Evolutionary conservation across 2,797 vertebrate genomes (phyloP).

Genomic region (Phoxinus dragarum): DNA sequence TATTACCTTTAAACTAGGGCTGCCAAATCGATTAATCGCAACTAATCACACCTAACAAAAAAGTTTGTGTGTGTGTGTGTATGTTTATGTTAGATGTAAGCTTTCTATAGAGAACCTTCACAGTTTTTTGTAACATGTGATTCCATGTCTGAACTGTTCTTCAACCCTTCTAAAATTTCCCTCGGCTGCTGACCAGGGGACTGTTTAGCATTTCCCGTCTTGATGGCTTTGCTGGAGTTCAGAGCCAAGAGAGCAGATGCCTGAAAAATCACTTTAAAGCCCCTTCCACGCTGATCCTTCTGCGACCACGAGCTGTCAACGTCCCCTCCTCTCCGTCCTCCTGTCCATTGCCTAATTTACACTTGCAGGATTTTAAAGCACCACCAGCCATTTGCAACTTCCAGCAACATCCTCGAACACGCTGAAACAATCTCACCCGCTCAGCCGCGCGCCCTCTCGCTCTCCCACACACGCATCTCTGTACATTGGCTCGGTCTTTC

Average conservation of each 20-base stretch:
- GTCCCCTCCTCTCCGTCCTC: neutral
- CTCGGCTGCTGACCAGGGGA: neutral
- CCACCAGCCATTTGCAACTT: slow-evolving; percentile 39
- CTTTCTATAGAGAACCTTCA: neutral
- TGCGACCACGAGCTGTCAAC: neutral
- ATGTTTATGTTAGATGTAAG: no score
- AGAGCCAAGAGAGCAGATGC: neutral
- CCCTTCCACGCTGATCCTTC: neutral
- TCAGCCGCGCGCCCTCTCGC: slow-evolving; percentile 28
- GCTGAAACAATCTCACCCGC: slow-evolving; percentile 37
- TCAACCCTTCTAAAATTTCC: neutral
- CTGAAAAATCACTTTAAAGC: neutral
- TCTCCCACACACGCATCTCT: slow-evolving; percentile 39
- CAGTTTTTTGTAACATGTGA: neutral
- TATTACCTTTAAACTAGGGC: neutral
- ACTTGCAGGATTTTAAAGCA: slow-evolving; percentile 22
- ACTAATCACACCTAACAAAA: no score
- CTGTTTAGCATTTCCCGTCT: neutral
- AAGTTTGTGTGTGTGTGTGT: no score
- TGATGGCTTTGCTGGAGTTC: slow-evolving; percentile 14
- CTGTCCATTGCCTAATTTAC: slow-evolving; percentile 38
- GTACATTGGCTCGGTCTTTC: slow-evolving; percentile 36
- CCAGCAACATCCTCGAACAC: slow-evolving; percentile 26
- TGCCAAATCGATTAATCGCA: no score
- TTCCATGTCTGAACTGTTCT: neutral